Evolutionary conservation across 2,797 vertebrate genomes (phyloP).

Genomic region (Semotilus atromaculatus): DNA sequence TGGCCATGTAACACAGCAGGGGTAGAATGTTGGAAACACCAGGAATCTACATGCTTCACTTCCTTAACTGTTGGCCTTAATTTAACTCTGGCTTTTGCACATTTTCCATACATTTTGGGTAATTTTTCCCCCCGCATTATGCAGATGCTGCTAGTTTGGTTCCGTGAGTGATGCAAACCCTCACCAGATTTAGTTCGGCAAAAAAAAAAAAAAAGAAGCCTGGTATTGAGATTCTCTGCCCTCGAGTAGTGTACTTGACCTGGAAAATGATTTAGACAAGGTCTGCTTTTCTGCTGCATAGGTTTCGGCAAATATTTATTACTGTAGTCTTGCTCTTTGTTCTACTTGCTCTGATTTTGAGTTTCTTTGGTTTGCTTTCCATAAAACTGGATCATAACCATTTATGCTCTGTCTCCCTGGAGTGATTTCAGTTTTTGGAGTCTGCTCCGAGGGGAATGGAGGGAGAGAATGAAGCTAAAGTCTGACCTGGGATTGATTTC

Average conservation of each 20-base stretch:
- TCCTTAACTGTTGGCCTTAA: constrained; percentile 25
- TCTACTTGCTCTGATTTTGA: constrained; percentile 13
- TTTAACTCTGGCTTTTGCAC: constrained; percentile 34
- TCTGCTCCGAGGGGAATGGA: neutral
- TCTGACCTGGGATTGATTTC: constrained; percentile 10
- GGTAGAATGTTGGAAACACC: constrained; percentile 45
- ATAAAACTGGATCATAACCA: constrained; percentile 32
- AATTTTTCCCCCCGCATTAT: neutral
- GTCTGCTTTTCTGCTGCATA: constrained; percentile 14
- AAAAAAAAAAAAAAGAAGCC: neutral
- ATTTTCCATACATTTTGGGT: constrained; percentile 29
- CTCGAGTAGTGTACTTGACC: neutral
- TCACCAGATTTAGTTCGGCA: neutral
- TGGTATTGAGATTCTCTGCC: neutral
- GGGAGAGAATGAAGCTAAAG: constrained; percentile 4
- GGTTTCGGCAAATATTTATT: constrained; percentile 33
- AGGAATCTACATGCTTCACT: constrained; percentile 44
- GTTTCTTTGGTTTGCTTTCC: constrained; percentile 41
- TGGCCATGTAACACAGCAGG: constrained; percentile 60
- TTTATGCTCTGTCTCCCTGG: constrained; percentile 28
- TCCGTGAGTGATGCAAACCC: neutral
- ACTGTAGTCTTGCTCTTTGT: constrained; percentile 36
- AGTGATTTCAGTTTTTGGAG: constrained; percentile 31
- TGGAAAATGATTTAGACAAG: constrained; percentile 17
- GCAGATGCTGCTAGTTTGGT: constrained; percentile 6